Base-by-base conservation (phyloP, 2,888 invertebrate species). In the Leptodirus hochenwartii region DNA sequence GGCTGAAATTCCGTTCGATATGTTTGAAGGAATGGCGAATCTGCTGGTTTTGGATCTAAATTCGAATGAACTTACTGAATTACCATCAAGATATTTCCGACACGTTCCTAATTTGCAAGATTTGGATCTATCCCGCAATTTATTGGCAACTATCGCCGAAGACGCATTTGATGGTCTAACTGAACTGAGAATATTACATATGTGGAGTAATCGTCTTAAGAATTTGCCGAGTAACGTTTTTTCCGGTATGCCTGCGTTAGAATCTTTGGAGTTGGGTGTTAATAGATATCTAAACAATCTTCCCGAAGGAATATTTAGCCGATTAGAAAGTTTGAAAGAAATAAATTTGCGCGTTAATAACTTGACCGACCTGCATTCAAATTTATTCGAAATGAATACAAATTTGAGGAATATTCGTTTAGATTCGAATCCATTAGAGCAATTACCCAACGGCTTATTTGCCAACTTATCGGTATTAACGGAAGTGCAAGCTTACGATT, bases 1-100 rank as follows among this genome's bases (percentile, higher is more conserved):
- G 11, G 13, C 6, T 4, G 8, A 15, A 12, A 4, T 33, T 15
- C 25, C 14, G 6, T 20, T 25, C 2, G n/a, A 13, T 10, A 22
- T 31, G 9, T 34, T 37, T 16, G 13, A 10, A 5, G 24, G 25
- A 12, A 23, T 37, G 15, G 10, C 9, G 11, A 20, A 11, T 2
- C 11, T 37, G n/a, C 6, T 12, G n/a, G 28, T 29, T 3, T 17
- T 36, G 17, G 36, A 36, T 14, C 22, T 36, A 10, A 36, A 28
- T 22, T 4, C 12, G 4, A 36, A 36, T 22, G 9, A 25, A 8
- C 13, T 35, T 4, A 17, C 9, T 2, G 9, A 24, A 9, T 9
- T 35, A n/a, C n/a, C n/a, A n/a, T n/a, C n/a, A n/a, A n/a, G n/a
- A n/a, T n/a, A n/a, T n/a, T n/a, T n/a, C n/a, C n/a, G n/a, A n/a